phyloP scores from a whole-genome alignment of 2,113 vertebrate genomes.

The Carassius gibelio region DNA sequence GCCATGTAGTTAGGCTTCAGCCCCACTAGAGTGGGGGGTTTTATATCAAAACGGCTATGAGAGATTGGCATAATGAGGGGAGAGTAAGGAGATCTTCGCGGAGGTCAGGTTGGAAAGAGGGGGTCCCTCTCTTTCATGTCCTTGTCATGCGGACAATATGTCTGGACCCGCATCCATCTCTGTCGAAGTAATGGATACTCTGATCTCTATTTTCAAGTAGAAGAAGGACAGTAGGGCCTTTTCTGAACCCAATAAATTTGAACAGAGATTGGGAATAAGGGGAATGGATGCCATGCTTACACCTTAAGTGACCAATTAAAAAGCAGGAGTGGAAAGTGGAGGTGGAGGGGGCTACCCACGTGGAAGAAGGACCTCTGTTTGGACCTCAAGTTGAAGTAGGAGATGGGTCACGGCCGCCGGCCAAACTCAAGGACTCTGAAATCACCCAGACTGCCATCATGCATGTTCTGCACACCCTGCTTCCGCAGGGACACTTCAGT shows the following conservation, averaged over 20 bases:
- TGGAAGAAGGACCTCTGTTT: conserved; percentile 53
- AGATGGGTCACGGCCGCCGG: conserved; percentile 65
- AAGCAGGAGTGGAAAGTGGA: conserved; percentile 61
- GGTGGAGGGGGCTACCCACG: conserved; percentile 53
- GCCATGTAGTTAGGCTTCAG: conserved; percentile 77
- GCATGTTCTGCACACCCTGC: neutral
- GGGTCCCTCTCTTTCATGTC: conserved; percentile 81
- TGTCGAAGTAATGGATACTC: conserved; percentile 83
- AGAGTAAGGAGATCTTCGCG: conserved; percentile 76
- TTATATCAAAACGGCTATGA: conserved; percentile 83
- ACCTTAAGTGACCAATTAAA: conserved; percentile 81
- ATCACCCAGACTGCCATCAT: neutral
- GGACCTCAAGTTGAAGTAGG: conserved; percentile 64
- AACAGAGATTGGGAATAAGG: conserved; percentile 83
- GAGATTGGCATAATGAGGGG: conserved; percentile 83
- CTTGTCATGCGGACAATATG: conserved; percentile 78
- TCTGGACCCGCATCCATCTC: conserved; percentile 80
- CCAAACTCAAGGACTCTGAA: conserved; percentile 70
- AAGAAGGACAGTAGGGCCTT: conserved; percentile 83
- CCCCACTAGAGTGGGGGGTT: conserved; percentile 74
- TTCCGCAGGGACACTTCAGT: conserved; percentile 1
- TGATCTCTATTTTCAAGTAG: conserved; percentile 83
- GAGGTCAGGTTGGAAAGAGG: conserved; percentile 79
- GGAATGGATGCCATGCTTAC: conserved; percentile 71
- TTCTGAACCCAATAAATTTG: conserved; percentile 86